These are phyloP conservation scores for Semotilus atromaculatus DNA, from an alignment of 2,797 vertebrate species.

Conservation along the genomic window DNA sequence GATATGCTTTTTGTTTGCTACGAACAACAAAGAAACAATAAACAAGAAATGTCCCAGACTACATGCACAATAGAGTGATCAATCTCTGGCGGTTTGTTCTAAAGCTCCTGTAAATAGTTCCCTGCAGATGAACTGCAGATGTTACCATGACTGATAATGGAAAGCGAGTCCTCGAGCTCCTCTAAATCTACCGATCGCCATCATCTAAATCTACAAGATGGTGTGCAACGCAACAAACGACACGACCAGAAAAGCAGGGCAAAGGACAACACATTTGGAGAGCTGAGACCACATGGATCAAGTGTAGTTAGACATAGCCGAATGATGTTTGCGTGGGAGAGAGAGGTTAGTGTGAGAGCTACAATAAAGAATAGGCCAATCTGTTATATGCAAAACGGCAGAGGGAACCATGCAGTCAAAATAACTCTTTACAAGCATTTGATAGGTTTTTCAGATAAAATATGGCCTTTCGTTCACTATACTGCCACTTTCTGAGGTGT, in stretches of 20 bases:
- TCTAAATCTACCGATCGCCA: constrained; percentile 5
- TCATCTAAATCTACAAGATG: constrained; percentile 42
- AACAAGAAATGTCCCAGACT: background rate
- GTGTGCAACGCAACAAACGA: constrained; percentile 25
- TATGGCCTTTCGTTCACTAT: constrained; percentile 6
- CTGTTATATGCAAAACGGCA: background rate
- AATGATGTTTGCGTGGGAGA: background rate
- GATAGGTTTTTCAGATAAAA: constrained; percentile 39
- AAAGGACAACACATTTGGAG: constrained; percentile 43
- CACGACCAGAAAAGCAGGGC: constrained; percentile 25
- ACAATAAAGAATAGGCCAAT: constrained; percentile 1
- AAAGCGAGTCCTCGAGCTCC: constrained; percentile 4
- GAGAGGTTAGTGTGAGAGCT: background rate
- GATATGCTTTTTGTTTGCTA: background rate
- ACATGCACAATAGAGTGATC: constrained; percentile 15
- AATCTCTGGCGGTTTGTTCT: constrained; percentile 6
- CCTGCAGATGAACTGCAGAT: constrained; percentile 22
- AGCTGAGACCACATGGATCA: constrained; percentile 36
- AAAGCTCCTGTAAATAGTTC: constrained; percentile 20
- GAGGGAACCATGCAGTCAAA: background rate
- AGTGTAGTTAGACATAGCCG: constrained; percentile 5
- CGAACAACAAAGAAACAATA: background rate
- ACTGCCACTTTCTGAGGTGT: constrained; percentile 29
- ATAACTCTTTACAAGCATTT: constrained; percentile 4
- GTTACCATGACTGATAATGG: constrained; percentile 29